A percentile compares a stretch with the other conserved stretches of the same genome.
Conservation (phyloP, 2,113 vertebrate species). For the Corvus moneduloides region DNA sequence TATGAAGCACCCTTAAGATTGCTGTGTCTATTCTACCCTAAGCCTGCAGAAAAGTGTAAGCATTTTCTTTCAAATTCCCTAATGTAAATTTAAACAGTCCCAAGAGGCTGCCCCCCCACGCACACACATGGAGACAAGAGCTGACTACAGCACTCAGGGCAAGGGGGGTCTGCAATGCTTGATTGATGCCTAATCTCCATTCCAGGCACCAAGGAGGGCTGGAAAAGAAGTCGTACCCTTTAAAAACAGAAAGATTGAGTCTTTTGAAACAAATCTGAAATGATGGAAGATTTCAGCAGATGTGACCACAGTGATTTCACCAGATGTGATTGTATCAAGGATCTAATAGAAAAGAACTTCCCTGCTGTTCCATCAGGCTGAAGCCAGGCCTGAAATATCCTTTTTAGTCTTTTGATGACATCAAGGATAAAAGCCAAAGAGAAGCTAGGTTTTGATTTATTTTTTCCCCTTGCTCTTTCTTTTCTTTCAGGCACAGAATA, state of each 20-base stretch:
- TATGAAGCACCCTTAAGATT: not conserved
- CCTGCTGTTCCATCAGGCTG: conserved; percentile 57
- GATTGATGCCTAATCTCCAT: not conserved
- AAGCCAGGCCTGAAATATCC: conserved; percentile 50
- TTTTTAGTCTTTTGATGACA: conserved; percentile 60
- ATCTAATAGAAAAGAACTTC: conserved; percentile 66
- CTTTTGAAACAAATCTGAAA: conserved; percentile 63
- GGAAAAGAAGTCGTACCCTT: conserved; percentile 3
- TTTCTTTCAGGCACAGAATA: not conserved
- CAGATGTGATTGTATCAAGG: conserved; percentile 51
- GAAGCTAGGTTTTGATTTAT: conserved; percentile 55
- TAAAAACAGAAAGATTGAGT: conserved; percentile 43
- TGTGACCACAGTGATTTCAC: conserved; percentile 53
- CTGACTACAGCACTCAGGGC: not conserved
- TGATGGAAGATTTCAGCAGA: conserved; percentile 61
- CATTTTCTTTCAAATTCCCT: not conserved
- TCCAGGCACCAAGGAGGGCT: not conserved
- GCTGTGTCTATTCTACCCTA: not conserved
- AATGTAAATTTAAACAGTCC: not conserved
- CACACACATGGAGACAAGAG: not conserved
- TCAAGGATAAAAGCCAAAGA: conserved; percentile 61
- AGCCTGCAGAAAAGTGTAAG: not conserved
- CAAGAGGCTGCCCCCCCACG: not conserved
- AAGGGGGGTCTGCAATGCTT: not conserved
- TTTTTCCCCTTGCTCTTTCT: not conserved